These are phyloP conservation scores for Grapholita molesta DNA, from an alignment of 1,140 invertebrate species.

Conservation along the genomic window DNA sequence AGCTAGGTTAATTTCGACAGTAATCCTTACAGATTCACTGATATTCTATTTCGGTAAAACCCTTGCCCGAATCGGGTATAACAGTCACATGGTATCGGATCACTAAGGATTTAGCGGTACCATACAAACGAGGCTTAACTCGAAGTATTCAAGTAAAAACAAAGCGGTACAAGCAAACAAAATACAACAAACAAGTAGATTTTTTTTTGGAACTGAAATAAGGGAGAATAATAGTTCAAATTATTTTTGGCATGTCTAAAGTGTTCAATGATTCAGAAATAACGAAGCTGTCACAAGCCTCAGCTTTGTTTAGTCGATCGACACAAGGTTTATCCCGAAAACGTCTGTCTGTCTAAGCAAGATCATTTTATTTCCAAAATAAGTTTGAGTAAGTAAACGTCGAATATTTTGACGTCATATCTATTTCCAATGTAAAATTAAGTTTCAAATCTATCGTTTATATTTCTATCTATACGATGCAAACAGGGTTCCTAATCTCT, in stretches of 20 bases:
- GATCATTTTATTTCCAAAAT: not conserved
- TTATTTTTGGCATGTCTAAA: not conserved
- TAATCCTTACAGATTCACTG: constrained; percentile 27
- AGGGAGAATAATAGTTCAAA: not conserved
- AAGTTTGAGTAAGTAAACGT: not conserved
- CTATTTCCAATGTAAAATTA: not conserved
- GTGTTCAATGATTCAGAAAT: constrained; percentile 11
- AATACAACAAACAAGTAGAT: not conserved
- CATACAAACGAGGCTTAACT: not conserved
- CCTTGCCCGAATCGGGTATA: constrained; percentile 7
- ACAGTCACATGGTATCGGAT: constrained; percentile 14
- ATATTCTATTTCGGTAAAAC: constrained; percentile 20
- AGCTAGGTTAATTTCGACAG: constrained; percentile 32
- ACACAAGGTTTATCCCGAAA: not conserved
- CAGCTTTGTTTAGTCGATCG: not conserved
- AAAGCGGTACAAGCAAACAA: not conserved
- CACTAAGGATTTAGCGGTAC: not conserved
- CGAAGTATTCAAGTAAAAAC: constrained; percentile 7
- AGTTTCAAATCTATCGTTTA: not conserved
- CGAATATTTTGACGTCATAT: not conserved
- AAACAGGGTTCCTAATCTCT: constrained; percentile 26
- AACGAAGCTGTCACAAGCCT: not conserved
- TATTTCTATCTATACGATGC: constrained; percentile 22
- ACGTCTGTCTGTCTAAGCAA: not conserved
- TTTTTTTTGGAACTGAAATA: not conserved